Evolutionary conservation across 1,140 invertebrate species (phyloP).

Genomic region (Heliconius hewitsoni): DNA sequence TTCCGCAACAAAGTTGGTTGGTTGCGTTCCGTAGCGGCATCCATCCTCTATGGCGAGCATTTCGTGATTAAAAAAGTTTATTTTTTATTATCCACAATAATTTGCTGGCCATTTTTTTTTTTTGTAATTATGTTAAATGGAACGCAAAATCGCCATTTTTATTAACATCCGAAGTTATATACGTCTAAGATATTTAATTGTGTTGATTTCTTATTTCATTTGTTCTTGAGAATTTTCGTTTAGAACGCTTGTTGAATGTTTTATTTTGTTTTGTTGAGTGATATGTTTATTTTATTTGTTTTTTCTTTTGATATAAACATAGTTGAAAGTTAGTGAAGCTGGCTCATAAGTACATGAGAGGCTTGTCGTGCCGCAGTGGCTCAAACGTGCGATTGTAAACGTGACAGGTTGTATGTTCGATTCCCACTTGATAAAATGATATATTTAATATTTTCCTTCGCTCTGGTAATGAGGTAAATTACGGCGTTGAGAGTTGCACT

Average conservation of each 20-base stretch:
- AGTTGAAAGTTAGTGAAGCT: no score
- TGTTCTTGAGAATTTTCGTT: background rate
- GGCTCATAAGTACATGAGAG: no score
- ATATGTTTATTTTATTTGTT: no score
- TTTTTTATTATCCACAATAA: slow-evolving; percentile 40
- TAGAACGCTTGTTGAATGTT: background rate
- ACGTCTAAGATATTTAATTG: slow-evolving; percentile 12
- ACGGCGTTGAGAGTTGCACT: no score
- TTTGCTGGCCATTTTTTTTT: slow-evolving; percentile 30
- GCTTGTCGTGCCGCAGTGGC: no score
- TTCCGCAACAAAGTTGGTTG: slow-evolving; percentile 36
- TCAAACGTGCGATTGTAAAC: no score
- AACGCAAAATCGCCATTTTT: slow-evolving; percentile 32
- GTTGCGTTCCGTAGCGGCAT: slow-evolving; percentile 25
- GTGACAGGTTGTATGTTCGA: no score
- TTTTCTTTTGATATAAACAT: no score
- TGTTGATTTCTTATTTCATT: background rate
- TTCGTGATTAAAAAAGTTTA: slow-evolving; percentile 46
- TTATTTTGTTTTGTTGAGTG: no score
- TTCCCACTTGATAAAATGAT: no score
- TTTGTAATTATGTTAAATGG: slow-evolving; percentile 43
- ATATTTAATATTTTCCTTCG: no score
- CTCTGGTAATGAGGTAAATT: no score
- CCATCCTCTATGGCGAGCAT: slow-evolving; percentile 37
- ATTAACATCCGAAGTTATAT: slow-evolving; percentile 30